These are phyloP conservation scores for Habrosyne pyritoides DNA, from an alignment of 2,888 invertebrate species.

Conservation along the genomic window DNA sequence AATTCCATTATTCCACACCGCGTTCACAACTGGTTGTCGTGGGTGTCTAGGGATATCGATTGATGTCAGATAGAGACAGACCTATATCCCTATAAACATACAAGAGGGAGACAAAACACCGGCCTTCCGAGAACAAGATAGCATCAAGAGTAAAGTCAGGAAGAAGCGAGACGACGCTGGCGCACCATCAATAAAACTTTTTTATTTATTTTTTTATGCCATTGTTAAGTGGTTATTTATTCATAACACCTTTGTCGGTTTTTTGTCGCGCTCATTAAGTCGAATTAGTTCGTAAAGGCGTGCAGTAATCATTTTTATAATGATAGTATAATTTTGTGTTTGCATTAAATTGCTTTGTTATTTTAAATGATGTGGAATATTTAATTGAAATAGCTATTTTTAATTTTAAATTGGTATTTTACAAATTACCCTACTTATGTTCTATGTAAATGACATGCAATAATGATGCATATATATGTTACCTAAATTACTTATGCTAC, in stretches of 20 bases:
- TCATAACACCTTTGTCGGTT: slow-evolving; percentile 81
- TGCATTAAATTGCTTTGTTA: not conserved
- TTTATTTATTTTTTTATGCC: slow-evolving; percentile 45
- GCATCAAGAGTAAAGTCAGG: slow-evolving; percentile 69
- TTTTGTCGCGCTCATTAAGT: slow-evolving; percentile 68
- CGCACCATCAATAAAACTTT: slow-evolving; percentile 69
- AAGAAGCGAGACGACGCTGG: slow-evolving; percentile 68
- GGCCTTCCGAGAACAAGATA: slow-evolving; percentile 79
- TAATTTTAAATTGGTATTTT: too few species aligned
- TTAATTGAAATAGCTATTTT: not conserved
- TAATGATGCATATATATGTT: too few species aligned
- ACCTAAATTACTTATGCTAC: too few species aligned
- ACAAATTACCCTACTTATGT: too few species aligned
- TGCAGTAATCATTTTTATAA: slow-evolving; percentile 39
- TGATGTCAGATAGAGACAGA: slow-evolving; percentile 55
- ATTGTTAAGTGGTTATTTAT: slow-evolving; percentile 73
- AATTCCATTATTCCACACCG: slow-evolving; percentile 33
- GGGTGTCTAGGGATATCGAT: slow-evolving; percentile 74
- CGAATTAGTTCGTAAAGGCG: slow-evolving; percentile 60
- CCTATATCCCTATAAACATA: slow-evolving; percentile 17
- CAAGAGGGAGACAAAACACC: slow-evolving; percentile 41
- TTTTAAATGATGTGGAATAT: not conserved
- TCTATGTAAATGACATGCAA: too few species aligned
- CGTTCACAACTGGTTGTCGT: slow-evolving; percentile 63
- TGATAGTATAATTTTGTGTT: slow-evolving; percentile 28